Evolutionary conservation across 2,888 invertebrate species (phyloP).

Genomic region (Eupeodes latifasciatus): DNA sequence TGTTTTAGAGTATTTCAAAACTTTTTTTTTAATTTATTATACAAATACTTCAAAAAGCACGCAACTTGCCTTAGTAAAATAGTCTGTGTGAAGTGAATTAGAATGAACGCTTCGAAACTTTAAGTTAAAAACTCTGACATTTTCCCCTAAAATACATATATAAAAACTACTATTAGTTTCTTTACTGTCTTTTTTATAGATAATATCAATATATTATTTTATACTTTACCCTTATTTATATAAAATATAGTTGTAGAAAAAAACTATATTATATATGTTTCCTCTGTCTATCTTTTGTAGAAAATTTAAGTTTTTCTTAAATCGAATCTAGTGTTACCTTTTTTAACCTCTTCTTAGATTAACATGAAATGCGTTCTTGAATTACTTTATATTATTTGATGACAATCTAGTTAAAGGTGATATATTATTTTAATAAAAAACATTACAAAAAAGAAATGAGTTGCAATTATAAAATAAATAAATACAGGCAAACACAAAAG

Average conservation of each 20-base stretch:
- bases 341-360: conserved; percentile 48
- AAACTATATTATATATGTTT: conserved; percentile 20
- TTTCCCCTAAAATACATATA: conserved; percentile 2
- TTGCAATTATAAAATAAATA: conserved; percentile 12
- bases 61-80: conserved; percentile 43
- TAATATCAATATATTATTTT: conserved; percentile 22
- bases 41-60: conserved; percentile 44
- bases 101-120: conserved; percentile 35
- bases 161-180: conserved; percentile 6
- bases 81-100: conserved; percentile 61
- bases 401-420: conserved; percentile 52
- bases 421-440: background rate
- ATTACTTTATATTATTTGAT: conserved; percentile 20
- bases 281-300: conserved; percentile 69
- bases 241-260: conserved; percentile 52
- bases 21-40: conserved; percentile 29
- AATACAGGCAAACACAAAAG: background rate
- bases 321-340: conserved; percentile 43
- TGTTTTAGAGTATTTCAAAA: conserved; percentile 51
- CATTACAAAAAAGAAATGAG: background rate
- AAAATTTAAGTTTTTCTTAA: conserved; percentile 42
- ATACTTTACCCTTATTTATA: conserved; percentile 32
- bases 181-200: conserved; percentile 30
- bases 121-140: conserved; percentile 57
- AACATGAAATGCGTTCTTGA: conserved; percentile 7